Evolutionary conservation across 2,888 invertebrate species (phyloP), one percentile per base, ranked within the genome.

Genomic region (Drosophila acutilabella): DNA sequence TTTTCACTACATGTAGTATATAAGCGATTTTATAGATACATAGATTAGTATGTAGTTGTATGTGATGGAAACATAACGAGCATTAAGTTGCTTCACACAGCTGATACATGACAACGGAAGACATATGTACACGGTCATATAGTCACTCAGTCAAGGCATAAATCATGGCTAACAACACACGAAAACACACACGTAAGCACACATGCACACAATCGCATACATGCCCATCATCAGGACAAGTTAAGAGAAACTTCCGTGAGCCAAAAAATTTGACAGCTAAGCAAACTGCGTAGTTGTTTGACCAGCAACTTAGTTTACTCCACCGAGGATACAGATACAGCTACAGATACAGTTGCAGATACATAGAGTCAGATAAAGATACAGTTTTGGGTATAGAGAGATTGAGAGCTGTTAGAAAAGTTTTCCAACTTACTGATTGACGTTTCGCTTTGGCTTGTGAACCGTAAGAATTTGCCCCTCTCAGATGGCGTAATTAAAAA

Each of bases 401-500:
- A 26, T 14, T 26, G 40, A 6, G 8, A 40, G 56, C 51, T 11
- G 53, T 41, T 30, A 44, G 54, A 71, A 82, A 89, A 80, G 61
- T 89, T 85, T 73, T 36, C 18, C 62, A 53, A 72, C 45, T 74
- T 66, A 57, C 66, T 78, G 89, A 89, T 89, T 85, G 85, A 89
- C 85, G 70, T 71, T 74, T 64, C 57, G 54, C 44, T 36, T 30
- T 30, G 7, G 30, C 8, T 30, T 57, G 26, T 16, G 48, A 41
- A 40, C 44, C 42, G 42, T 48, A 30, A 67, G 76, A 71, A 73
- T 74, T 60, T 26, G 16, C 10, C 20, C 30, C 38, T 57, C 56
- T 71, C 14, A 40, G 38, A 40, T 42, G 69, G 67, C 71, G 83
- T 89, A 85, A 89, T 89, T 85, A 85, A 82, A 85, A 85, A 85